Percentiles rank a stretch among this genome's conserved stretches.
Conservation (phyloP, 2,888 invertebrate genomes). For the Alloscopus bannaensis region DNA sequence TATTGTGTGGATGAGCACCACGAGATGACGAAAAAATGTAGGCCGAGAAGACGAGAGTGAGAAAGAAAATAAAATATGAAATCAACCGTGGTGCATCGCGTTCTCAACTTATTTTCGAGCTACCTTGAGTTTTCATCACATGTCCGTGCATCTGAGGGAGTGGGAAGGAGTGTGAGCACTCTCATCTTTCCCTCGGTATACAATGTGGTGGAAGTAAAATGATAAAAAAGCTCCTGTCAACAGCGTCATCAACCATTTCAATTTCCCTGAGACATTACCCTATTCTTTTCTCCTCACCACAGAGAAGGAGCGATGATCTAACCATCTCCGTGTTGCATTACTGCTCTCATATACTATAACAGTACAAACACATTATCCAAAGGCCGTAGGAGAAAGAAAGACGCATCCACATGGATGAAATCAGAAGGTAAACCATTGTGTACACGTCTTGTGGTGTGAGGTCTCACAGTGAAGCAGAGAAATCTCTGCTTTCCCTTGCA, state of each 20-base stretch:
- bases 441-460: no score
- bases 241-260: slow-evolving; percentile 53
- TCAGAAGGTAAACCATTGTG: slow-evolving; percentile 9
- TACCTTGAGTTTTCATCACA: background rate
- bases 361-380: no score
- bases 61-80: slow-evolving; percentile 24
- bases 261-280: slow-evolving; percentile 25
- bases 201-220: slow-evolving; percentile 35
- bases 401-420: no score
- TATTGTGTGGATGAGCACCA: slow-evolving; percentile 2
- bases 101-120: background rate
- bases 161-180: background rate
- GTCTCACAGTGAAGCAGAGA: no score
- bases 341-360: no score
- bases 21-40: background rate
- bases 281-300: no score
- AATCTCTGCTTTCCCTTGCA: background rate
- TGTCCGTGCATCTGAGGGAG: background rate
- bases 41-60: background rate
- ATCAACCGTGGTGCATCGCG: slow-evolving; percentile 22
- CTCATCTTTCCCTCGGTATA: background rate
- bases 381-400: no score
- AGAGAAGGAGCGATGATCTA: no score
- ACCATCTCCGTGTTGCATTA: no score
- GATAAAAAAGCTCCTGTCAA: slow-evolving; percentile 56